Conservation (phyloP, 1,140 invertebrate genomes). For the Asbolus verrucosus region DNA sequence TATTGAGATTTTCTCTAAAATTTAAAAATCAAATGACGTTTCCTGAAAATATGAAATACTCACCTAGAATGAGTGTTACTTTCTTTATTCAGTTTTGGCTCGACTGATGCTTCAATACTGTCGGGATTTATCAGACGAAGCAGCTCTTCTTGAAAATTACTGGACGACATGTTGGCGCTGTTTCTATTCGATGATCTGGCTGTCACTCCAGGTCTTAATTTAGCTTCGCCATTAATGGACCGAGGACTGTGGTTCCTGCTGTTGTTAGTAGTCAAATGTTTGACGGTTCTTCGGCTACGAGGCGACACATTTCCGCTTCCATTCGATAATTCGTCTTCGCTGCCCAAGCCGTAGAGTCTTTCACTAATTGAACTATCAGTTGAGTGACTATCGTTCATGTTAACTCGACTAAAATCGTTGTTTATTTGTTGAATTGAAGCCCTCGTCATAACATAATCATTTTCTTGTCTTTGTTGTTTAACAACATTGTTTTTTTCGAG, state of each 20-base stretch:
- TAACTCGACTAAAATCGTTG: slow-evolving; percentile 61
- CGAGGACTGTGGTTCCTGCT: slow-evolving; percentile 74
- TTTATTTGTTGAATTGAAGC: no score
- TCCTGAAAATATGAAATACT: background rate
- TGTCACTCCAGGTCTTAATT: slow-evolving; percentile 67
- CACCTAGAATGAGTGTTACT: slow-evolving; percentile 51
- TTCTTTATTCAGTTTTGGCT: slow-evolving; percentile 34
- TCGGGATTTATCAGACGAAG: slow-evolving; percentile 91
- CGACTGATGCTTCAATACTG: slow-evolving; percentile 68
- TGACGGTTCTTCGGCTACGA: slow-evolving; percentile 64
- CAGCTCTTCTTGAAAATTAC: slow-evolving; percentile 87
- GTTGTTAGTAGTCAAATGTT: slow-evolving; percentile 61
- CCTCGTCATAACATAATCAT: slow-evolving; percentile 35
- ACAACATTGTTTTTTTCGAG: slow-evolving; percentile 64
- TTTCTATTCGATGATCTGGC: slow-evolving; percentile 67
- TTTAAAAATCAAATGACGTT: no score
- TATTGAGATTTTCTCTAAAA: slow-evolving; percentile 70
- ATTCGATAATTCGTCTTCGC: slow-evolving; percentile 73
- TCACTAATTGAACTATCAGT: slow-evolving; percentile 68
- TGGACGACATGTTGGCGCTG: slow-evolving; percentile 74
- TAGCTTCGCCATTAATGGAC: slow-evolving; percentile 68
- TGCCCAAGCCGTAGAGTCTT: slow-evolving; percentile 62
- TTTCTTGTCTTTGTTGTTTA: slow-evolving; percentile 20
- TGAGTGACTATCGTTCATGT: slow-evolving; percentile 68
- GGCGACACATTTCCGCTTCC: slow-evolving; percentile 69